These are phyloP conservation scores for Ianthella basta DNA, from an alignment of 37 sponge, comb jelly and placozoan species.

Conservation along the genomic window DNA sequence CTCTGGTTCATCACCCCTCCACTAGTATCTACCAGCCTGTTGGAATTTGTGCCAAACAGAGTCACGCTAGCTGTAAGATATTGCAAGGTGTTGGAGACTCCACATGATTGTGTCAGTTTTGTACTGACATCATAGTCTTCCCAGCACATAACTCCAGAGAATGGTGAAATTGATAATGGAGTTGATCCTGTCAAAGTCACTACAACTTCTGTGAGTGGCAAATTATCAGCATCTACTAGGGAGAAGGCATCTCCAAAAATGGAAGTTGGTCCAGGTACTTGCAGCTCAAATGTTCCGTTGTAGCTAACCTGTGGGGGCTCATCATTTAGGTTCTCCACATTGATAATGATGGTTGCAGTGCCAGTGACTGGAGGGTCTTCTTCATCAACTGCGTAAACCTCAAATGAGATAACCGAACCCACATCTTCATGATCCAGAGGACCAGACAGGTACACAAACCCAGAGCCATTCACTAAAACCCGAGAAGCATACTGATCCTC, in stretches of 20 bases:
- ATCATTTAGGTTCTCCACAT: conserved; percentile 59
- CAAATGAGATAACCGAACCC: conserved; percentile 21
- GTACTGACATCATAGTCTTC: conserved; percentile 44
- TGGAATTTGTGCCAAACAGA: not conserved
- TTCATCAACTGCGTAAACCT: conserved; percentile 73
- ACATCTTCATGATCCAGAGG: conserved; percentile 53
- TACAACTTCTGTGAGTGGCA: conserved; percentile 26
- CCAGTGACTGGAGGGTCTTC: conserved; percentile 71
- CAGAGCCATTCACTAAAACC: conserved; percentile 20
- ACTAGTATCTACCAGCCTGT: not conserved
- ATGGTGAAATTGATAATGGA: conserved; percentile 40
- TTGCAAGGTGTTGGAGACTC: not conserved
- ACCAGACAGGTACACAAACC: conserved; percentile 44
- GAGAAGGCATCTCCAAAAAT: conserved; percentile 25
- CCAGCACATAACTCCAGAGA: conserved; percentile 54
- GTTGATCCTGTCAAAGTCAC: conserved; percentile 35
- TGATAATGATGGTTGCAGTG: conserved; percentile 67
- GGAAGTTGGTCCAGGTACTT: conserved; percentile 22
- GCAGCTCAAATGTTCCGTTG: conserved; percentile 40
- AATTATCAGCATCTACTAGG: conserved; percentile 55
- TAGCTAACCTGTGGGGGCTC: conserved; percentile 40
- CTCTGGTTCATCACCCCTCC: not conserved
- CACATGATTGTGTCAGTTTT: conserved; percentile 61
- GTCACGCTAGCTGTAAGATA: not conserved
- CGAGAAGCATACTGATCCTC: conserved; percentile 1